phyloP scores from a whole-genome alignment of 2,888 invertebrate species.

The Pachydiplax longipennis region DNA sequence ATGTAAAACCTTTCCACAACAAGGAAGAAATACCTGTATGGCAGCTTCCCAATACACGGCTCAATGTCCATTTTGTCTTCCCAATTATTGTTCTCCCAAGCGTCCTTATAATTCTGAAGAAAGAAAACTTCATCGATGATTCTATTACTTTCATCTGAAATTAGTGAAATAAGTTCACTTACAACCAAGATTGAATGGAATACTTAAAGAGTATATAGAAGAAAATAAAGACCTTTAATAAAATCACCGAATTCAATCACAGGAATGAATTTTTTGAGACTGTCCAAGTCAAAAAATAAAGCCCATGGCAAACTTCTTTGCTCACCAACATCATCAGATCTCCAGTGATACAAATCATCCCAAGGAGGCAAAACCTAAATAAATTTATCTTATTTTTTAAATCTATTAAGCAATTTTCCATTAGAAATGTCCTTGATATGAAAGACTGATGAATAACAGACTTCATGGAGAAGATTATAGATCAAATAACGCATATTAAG shows the following conservation, averaged over 20 bases:
- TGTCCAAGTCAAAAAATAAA: constrained; percentile 82
- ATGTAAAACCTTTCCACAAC: not conserved
- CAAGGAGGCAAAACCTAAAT: constrained; percentile 92
- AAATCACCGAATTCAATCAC: constrained; percentile 88
- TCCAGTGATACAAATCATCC: constrained; percentile 92
- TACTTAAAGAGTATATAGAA: constrained; percentile 45
- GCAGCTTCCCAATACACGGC: constrained; percentile 61
- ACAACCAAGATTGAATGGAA: constrained; percentile 51
- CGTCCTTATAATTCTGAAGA: constrained; percentile 84
- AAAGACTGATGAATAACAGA: no score
- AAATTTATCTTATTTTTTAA: constrained; percentile 50
- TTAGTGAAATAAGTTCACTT: constrained; percentile 64
- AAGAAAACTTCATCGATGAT: constrained; percentile 79
- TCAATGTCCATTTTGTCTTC: constrained; percentile 79
- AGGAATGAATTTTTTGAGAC: constrained; percentile 79
- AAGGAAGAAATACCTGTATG: constrained; percentile 51
- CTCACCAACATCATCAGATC: constrained; percentile 62
- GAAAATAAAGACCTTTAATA: constrained; percentile 65
- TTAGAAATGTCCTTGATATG: no score
- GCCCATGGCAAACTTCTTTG: constrained; percentile 79
- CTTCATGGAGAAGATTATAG: no score
- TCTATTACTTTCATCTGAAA: constrained; percentile 66
- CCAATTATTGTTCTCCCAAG: constrained; percentile 83
- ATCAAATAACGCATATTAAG: no score
- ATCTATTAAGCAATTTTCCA: no score